Percentiles rank a stretch among this genome's conserved stretches.
These are phyloP conservation scores for Lepilemur ruficaudatus DNA, from an alignment of 2,797 vertebrate species.

Conservation along the genomic window DNA sequence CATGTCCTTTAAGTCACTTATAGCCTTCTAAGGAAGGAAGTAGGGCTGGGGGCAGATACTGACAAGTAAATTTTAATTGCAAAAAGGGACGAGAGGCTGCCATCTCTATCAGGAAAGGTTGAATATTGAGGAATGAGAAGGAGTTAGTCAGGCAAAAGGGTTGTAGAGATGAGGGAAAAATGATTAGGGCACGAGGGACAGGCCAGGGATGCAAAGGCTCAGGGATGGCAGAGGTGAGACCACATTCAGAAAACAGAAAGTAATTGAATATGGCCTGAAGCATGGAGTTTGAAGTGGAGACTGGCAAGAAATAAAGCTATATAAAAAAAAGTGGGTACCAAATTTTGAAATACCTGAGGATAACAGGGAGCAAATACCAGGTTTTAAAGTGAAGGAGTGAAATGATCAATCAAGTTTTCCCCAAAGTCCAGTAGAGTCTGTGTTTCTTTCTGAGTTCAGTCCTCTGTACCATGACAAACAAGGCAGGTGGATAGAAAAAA, in stretches of 20 bases:
- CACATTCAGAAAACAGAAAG: conserved; percentile 10
- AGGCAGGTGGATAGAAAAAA: background rate
- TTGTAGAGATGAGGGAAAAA: background rate
- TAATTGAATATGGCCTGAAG: background rate
- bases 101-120: background rate
- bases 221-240: background rate
- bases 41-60: background rate
- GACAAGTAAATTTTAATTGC: background rate
- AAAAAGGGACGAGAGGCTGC: background rate
- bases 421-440: background rate
- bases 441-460: conserved; percentile 16
- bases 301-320: background rate
- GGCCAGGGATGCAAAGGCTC: background rate
- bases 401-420: background rate
- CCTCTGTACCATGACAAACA: background rate
- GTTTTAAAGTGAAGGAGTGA: background rate
- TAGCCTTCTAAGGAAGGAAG: background rate
- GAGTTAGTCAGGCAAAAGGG: background rate
- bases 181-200: background rate
- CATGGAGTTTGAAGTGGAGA: conserved; percentile 11
- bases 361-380: background rate
- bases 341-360: background rate
- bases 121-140: background rate
- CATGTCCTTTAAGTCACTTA: background rate
- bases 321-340: background rate